These are phyloP conservation scores for Hemitrygon akajei DNA, from an alignment of 2,797 vertebrate genomes.

Conservation along the genomic window DNA sequence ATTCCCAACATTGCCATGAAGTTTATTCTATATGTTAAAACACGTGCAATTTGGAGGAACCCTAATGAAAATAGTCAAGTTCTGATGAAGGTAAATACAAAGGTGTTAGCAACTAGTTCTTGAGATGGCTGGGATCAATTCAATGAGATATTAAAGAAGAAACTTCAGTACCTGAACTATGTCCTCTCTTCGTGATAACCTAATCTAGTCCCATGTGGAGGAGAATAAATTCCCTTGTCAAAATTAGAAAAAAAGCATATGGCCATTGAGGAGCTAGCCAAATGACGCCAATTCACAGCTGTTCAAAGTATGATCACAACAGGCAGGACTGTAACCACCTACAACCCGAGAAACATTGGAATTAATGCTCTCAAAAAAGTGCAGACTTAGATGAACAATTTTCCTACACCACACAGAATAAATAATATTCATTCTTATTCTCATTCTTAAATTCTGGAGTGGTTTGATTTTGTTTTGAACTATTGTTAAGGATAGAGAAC, in stretches of 20 bases:
- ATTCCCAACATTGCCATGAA: neutral
- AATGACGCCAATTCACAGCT: conserved; percentile 27
- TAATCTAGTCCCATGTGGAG: neutral
- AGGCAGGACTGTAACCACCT: neutral
- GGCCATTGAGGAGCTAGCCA: neutral
- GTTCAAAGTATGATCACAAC: conserved; percentile 9
- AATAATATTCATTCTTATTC: neutral
- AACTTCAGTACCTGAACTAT: neutral
- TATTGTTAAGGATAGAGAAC: neutral
- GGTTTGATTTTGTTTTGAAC: neutral
- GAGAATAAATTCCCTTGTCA: conserved; percentile 13
- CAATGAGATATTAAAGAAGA: neutral
- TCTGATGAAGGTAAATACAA: neutral
- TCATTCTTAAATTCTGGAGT: neutral
- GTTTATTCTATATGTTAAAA: neutral
- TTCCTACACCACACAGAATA: neutral
- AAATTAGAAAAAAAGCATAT: neutral
- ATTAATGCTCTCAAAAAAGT: neutral
- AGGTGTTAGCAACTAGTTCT: neutral
- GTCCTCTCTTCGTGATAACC: neutral
- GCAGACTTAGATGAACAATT: neutral
- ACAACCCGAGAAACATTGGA: neutral
- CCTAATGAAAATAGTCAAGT: neutral
- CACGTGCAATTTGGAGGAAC: neutral
- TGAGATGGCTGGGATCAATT: neutral